Conservation (phyloP, 2,888 invertebrate species). For the Girardia tigrina region DNA sequence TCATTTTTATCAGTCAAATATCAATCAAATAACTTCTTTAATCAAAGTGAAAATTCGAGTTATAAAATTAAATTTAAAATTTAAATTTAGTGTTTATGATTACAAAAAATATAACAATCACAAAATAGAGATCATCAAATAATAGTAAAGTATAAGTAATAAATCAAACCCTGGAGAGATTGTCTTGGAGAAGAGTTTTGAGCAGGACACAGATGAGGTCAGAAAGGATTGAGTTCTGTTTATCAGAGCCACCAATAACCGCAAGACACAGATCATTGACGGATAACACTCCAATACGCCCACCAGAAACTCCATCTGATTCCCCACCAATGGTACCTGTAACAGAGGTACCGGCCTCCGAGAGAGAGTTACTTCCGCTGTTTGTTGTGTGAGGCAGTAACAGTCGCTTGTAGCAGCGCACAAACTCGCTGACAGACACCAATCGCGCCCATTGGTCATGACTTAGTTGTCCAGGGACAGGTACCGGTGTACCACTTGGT, state of each 20-base stretch:
- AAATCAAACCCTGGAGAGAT: neutral
- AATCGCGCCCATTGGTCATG: neutral
- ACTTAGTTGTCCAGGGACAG: neutral
- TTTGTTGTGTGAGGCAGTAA: slow-evolving; percentile 42
- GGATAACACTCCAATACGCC: too few relatives aligned
- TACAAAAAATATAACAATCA: too few relatives aligned
- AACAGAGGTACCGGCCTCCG: neutral
- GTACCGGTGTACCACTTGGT: neutral
- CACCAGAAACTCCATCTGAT: too few relatives aligned
- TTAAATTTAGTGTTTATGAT: too few relatives aligned
- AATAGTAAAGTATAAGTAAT: slow-evolving; percentile 7
- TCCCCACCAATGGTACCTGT: neutral
- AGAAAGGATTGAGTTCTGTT: neutral
- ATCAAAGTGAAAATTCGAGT: too few relatives aligned
- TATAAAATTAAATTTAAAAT: too few relatives aligned
- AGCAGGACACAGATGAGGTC: neutral
- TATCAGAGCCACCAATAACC: neutral
- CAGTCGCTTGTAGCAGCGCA: slow-evolving; percentile 46
- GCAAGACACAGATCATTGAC: too few relatives aligned
- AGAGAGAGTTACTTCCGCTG: neutral
- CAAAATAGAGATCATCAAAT: too few relatives aligned
- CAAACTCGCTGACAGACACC: slow-evolving; percentile 42
- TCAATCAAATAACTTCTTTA: too few relatives aligned
- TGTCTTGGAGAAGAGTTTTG: neutral
- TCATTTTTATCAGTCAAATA: too few relatives aligned